phyloP scores from a whole-genome alignment of 2,797 vertebrate species.

The Poecilia picta region DNA sequence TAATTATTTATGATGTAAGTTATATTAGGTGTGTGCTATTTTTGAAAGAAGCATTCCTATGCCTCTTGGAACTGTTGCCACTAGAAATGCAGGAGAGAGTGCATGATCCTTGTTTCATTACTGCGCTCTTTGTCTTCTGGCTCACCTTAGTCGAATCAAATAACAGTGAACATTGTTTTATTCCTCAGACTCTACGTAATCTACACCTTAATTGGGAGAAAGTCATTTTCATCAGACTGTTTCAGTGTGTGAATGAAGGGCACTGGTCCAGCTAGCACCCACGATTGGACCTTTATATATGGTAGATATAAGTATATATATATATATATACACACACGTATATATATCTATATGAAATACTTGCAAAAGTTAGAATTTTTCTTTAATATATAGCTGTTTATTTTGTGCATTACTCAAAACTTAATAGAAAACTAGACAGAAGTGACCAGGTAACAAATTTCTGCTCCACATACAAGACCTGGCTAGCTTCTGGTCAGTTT shows the following conservation, averaged over 20 bases:
- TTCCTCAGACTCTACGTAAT: slow-evolving; percentile 43
- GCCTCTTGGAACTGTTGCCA: slow-evolving; percentile 83
- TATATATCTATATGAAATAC: slow-evolving; percentile 12
- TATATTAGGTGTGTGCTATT: slow-evolving; percentile 82
- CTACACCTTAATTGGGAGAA: slow-evolving; percentile 34
- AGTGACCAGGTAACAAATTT: slow-evolving; percentile 20
- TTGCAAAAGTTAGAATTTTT: slow-evolving; percentile 40
- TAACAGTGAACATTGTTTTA: slow-evolving; percentile 29
- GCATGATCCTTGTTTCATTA: slow-evolving; percentile 63
- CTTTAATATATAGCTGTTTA: slow-evolving; percentile 30
- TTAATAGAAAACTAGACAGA: slow-evolving; percentile 14
- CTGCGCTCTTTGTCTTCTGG: slow-evolving; percentile 28
- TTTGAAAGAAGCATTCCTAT: slow-evolving; percentile 82
- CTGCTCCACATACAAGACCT: slow-evolving; percentile 33
- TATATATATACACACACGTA: background rate
- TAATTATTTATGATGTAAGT: slow-evolving; percentile 86
- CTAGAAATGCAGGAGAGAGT: slow-evolving; percentile 73
- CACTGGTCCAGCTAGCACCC: slow-evolving; percentile 43
- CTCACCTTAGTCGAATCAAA: slow-evolving; percentile 36
- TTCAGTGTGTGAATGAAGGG: slow-evolving; percentile 52
- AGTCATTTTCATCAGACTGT: slow-evolving; percentile 47
- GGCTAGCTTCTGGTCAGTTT: slow-evolving; percentile 48
- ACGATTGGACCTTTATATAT: slow-evolving; percentile 39
- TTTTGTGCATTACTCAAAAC: slow-evolving; percentile 36
- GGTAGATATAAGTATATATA: slow-evolving; percentile 4